These are phyloP conservation scores for Actinia equina DNA, from an alignment of 64 coral and sea anemone genomes.

Conservation along the genomic window DNA sequence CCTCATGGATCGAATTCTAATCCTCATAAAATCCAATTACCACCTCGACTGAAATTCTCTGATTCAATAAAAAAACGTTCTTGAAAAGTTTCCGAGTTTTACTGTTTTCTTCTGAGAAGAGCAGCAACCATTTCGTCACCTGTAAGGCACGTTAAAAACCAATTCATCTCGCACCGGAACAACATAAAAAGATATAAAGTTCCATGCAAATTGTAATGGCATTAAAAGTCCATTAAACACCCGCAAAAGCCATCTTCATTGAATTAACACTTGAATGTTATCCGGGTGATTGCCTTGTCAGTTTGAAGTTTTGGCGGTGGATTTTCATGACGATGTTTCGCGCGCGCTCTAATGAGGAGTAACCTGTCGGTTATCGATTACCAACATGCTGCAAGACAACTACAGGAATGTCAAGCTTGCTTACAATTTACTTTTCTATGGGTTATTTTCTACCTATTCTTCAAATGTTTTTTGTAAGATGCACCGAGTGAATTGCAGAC, in stretches of 20 bases:
- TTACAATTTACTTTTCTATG: neutral
- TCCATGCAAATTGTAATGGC: constrained; percentile 15
- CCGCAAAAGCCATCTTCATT: neutral
- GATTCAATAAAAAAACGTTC: neutral
- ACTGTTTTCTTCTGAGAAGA: neutral
- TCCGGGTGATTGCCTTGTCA: constrained; percentile 8
- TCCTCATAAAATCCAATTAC: neutral
- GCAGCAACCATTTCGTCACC: neutral
- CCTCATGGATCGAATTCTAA: neutral
- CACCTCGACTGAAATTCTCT: neutral
- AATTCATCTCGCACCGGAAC: neutral
- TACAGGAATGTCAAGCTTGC: neutral
- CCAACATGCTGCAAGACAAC: neutral
- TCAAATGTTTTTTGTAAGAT: no score
- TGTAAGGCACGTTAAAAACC: neutral
- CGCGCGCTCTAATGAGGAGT: neutral
- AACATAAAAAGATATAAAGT: constrained; percentile 1
- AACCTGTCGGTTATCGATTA: neutral
- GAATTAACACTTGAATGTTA: constrained; percentile 9
- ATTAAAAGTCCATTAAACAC: constrained; percentile 11
- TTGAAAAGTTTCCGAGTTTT: neutral
- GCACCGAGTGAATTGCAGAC: neutral
- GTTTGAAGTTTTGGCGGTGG: neutral
- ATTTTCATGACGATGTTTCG: constrained; percentile 5
- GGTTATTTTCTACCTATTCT: neutral